Evolutionary conservation across 2,797 vertebrate genomes (phyloP).

Genomic region (Cyprinella venusta): DNA sequence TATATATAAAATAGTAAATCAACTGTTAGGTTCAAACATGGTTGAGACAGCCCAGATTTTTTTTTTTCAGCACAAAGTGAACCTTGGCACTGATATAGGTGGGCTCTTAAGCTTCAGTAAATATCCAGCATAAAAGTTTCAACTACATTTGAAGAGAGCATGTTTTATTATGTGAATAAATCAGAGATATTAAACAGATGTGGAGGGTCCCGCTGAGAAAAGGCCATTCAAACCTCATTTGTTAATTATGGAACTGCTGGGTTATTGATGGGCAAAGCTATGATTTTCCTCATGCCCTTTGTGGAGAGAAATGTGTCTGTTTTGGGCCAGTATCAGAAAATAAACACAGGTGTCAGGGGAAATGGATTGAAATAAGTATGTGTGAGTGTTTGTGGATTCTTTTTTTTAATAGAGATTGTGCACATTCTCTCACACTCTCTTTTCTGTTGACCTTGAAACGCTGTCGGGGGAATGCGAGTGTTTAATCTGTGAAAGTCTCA

Average conservation of each 20-base stretch:
- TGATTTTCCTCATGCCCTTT: conserved; percentile 11
- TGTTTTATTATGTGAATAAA: conserved; percentile 54
- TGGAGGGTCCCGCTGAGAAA: conserved; percentile 40
- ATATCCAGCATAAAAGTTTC: conserved; percentile 50
- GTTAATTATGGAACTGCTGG: conserved; percentile 56
- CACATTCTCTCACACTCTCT: conserved; percentile 16
- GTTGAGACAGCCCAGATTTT: no score
- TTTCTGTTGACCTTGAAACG: conserved; percentile 64
- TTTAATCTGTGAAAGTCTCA: conserved; percentile 56
- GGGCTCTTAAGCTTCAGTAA: conserved; percentile 31
- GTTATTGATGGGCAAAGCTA: conserved; percentile 52
- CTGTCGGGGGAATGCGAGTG: conserved; percentile 35
- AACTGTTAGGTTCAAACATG: not conserved
- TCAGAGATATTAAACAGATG: conserved; percentile 58
- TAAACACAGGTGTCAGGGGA: conserved; percentile 15
- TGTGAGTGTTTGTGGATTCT: conserved; percentile 9
- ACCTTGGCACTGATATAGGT: conserved; percentile 46
- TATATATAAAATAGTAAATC: conserved; percentile 18
- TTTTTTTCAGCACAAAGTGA: conserved; percentile 11
- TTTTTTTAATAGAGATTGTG: conserved; percentile 10
- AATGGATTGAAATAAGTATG: conserved; percentile 8
- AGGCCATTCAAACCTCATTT: conserved; percentile 48
- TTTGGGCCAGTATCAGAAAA: conserved; percentile 10
- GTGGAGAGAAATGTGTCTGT: not conserved
- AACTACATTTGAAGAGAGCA: conserved; percentile 46